Evolutionary conservation across 2,113 vertebrate species (phyloP).

Genomic region (Gymnogyps californianus): DNA sequence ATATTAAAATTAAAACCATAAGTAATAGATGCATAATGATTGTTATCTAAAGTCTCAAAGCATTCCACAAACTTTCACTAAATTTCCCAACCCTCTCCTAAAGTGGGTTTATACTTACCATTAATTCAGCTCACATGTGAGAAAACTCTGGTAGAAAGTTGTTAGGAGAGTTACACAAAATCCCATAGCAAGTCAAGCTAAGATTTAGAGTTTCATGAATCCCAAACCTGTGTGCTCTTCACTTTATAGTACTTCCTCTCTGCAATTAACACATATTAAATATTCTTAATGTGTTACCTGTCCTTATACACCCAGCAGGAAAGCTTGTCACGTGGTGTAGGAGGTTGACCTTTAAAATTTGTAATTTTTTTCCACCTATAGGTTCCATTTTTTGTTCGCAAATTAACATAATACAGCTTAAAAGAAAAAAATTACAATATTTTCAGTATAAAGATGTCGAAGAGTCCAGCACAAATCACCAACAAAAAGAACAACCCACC

Average conservation of each 20-base stretch:
- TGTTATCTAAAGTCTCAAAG: not conserved
- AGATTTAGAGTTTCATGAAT: not conserved
- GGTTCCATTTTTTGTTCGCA: slow-evolving; percentile 79
- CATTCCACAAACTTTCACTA: not conserved
- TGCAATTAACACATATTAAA: not conserved
- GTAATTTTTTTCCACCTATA: slow-evolving; percentile 85
- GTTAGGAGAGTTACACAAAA: not conserved
- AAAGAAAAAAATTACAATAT: slow-evolving; percentile 58
- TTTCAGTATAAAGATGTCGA: slow-evolving; percentile 31
- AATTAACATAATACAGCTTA: slow-evolving; percentile 88
- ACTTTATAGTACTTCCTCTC: not conserved
- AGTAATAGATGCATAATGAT: not conserved
- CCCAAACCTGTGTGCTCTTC: not conserved
- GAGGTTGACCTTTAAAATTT: slow-evolving; percentile 78
- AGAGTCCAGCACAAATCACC: slow-evolving; percentile 5
- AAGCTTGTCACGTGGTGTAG: slow-evolving; percentile 92
- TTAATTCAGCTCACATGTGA: not conserved
- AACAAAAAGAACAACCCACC: not conserved
- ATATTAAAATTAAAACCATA: not conserved
- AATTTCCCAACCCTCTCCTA: not conserved
- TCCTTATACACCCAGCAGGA: slow-evolving; percentile 92
- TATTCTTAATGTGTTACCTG: slow-evolving; percentile 70
- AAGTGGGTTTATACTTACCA: not conserved
- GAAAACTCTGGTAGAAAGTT: not conserved
- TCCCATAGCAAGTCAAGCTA: not conserved